Evolutionary conservation across 2,797 vertebrate genomes (phyloP).

Genomic region (Calcarius lapponicus): DNA sequence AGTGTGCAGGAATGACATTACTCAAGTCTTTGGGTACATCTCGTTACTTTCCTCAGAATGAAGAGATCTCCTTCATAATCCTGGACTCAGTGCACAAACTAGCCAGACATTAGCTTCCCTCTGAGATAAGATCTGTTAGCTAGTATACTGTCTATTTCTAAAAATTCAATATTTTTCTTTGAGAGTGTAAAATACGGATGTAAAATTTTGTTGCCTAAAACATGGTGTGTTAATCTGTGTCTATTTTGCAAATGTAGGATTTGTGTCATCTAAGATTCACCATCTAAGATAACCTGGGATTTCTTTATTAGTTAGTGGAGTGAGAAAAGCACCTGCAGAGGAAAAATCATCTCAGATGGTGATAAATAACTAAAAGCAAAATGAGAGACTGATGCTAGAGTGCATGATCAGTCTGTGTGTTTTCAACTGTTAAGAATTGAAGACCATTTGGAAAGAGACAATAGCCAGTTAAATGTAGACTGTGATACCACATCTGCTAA

Average conservation of each 20-base stretch:
- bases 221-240: not conserved
- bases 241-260: not conserved
- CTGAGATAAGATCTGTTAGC: not conserved
- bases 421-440: not conserved
- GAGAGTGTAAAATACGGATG: not conserved
- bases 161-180: not conserved
- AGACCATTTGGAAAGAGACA: not conserved
- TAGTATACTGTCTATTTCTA: not conserved
- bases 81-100: not conserved
- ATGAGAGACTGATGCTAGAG: not conserved
- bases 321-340: not conserved
- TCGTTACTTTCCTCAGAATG: conserved; percentile 1
- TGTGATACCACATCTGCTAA: not conserved
- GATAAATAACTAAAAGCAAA: not conserved
- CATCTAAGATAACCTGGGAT: not conserved
- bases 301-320: not conserved
- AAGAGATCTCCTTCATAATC: not conserved
- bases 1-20: conserved; percentile 20
- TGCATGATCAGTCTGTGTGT: not conserved
- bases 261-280: not conserved
- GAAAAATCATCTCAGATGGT: not conserved
- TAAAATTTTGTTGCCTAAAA: not conserved
- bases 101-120: not conserved
- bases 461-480: not conserved
- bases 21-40: conserved; percentile 42